Base-by-base conservation (phyloP, 2,888 invertebrate species). In the Sepiola atlantica region DNA sequence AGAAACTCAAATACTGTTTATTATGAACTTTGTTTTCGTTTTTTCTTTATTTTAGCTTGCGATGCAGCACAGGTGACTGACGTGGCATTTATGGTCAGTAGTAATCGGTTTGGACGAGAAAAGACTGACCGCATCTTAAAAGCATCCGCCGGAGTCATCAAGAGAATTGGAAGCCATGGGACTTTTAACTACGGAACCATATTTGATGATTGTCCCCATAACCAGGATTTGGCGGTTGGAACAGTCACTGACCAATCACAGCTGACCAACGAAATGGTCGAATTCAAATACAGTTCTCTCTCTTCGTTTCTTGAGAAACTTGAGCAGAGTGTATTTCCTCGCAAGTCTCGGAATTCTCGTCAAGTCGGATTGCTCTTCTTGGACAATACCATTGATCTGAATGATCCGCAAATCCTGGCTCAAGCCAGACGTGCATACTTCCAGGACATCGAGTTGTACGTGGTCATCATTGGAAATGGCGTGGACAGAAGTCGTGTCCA, bases 361-460 rank as follows among this genome's bases (percentile, higher is more conserved):
- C 90, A 35, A 90, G 24, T 90, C 28, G 90, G 90, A n/a, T 90
- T 90, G n/a, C 90, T 90, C 35, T 90, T 90, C 90, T 24, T 90
- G 90, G 90, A 90, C 1, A 28, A 90, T 12, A 35, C 35, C 32
- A 24, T 35, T 16, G 35, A 90, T 28, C 16, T 90, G 35, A 90
- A 90, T 35, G 90, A 90, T 28, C 35, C 35, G 32, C 18, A 90
- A n/a, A 35, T 90, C 90, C n/a, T 90, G n/a, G 24, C 16, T 16
- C 32, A 90, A 90, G 90, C 8, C 0, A 90, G 35, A 90, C 90
- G 20, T 32, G 35, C 32, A 12, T 90, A 32, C n/a, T n/a, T n/a
- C 8, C n/a, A 90, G 18, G 28, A 35, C 8, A 90, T 90, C 35
- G 32, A 90, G 28, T 90, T 90, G 24, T 90, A 90, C 28, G 90